Percentiles rank a stretch among this genome's conserved stretches.
Conservation (phyloP, 1,140 invertebrate species). For the Drosophila eugracilis region DNA sequence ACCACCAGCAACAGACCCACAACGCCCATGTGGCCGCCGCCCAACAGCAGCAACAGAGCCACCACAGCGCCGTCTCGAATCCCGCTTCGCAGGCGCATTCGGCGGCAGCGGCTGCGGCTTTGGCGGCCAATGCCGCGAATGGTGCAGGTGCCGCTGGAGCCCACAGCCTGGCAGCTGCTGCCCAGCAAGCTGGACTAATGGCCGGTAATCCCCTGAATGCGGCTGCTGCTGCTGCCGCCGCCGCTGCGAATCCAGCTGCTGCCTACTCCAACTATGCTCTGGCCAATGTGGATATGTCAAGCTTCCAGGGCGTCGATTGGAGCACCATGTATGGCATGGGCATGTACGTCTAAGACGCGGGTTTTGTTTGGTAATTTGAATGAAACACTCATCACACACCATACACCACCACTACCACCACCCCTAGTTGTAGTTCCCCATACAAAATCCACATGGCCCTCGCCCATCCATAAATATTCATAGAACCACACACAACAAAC, state of each 20-base stretch:
- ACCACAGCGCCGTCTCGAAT: conserved; percentile 75
- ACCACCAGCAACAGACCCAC: conserved; percentile 67
- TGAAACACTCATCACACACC: conserved; percentile 52
- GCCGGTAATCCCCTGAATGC: conserved; percentile 85
- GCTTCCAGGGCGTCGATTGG: conserved; percentile 96
- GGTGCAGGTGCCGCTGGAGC: conserved; percentile 79
- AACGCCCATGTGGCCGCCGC: conserved; percentile 73
- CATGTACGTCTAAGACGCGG: conserved; percentile 91
- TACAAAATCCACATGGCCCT: conserved; percentile 18
- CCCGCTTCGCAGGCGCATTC: conserved; percentile 81
- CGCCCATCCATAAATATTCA: conserved; percentile 18
- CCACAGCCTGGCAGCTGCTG: conserved; percentile 82
- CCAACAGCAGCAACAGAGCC: conserved; percentile 62
- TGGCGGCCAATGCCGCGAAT: conserved; percentile 85
- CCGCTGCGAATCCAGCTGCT: conserved; percentile 87
- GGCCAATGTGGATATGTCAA: conserved; percentile 95
- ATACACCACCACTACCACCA: conserved; percentile 1
- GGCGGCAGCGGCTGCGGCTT: conserved; percentile 84
- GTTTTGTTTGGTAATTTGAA: conserved; percentile 54
- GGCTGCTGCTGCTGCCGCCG: conserved; percentile 77
- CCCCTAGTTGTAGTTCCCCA: conserved; percentile 14
- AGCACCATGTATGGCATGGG: conserved; percentile 95
- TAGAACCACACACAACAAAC: conserved; percentile 26
- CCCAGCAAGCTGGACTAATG: conserved; percentile 85
- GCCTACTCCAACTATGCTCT: conserved; percentile 92